Evolutionary conservation across 1,140 invertebrate species (phyloP).

Genomic region (Trichonephila clavata): DNA sequence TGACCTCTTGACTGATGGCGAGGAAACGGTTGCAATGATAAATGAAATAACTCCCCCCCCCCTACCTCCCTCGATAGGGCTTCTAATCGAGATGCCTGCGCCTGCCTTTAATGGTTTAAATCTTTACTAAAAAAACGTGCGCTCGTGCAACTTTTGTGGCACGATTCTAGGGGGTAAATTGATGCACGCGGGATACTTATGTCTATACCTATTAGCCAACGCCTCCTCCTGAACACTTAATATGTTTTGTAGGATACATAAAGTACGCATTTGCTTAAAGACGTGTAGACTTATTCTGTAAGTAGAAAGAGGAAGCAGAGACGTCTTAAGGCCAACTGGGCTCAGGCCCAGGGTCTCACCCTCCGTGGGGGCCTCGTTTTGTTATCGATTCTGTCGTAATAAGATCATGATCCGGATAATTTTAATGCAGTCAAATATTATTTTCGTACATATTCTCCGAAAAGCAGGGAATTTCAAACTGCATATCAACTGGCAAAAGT

Average conservation of each 20-base stretch:
- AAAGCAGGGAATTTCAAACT: no score
- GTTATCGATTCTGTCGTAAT: no score
- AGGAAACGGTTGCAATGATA: constrained; percentile 44
- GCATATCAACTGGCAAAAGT: no score
- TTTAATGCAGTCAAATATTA: no score
- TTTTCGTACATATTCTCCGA: no score
- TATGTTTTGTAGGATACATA: neutral
- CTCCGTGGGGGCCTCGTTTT: no score
- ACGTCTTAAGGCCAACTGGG: no score
- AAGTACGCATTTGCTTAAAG: neutral
- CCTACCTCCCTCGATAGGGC: neutral
- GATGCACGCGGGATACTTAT: neutral
- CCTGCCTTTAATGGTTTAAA: neutral
- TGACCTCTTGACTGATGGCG: constrained; percentile 61
- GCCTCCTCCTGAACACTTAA: neutral
- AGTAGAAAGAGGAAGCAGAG: neutral
- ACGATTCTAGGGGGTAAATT: neutral
- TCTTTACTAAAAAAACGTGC: neutral
- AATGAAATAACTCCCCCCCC: neutral
- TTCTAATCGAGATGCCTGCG: neutral
- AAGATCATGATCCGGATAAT: no score
- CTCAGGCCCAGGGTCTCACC: no score
- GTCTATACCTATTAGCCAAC: neutral
- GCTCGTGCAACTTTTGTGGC: neutral
- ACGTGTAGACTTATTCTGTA: neutral